A percentile compares a stretch with the other conserved stretches of the same genome.
Conservation (phyloP, 2,113 vertebrate genomes). For the Daphoenositta chrysoptera region DNA sequence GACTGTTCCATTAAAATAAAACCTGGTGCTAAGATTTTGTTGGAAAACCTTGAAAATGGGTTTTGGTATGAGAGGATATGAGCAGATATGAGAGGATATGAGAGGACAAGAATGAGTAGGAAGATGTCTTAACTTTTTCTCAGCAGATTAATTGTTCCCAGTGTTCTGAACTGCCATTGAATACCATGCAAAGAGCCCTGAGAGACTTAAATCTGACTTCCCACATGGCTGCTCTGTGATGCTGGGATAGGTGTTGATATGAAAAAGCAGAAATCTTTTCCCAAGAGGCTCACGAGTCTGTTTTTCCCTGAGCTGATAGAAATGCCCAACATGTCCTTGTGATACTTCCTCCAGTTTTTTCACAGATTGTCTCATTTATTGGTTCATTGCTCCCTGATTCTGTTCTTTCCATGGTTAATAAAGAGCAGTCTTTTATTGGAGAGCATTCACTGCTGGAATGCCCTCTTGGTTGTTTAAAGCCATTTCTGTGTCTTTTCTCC, state of each 20-base stretch:
- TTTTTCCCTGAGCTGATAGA: neutral
- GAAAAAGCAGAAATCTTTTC: neutral
- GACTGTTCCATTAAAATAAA: neutral
- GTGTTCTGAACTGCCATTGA: neutral
- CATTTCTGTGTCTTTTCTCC: neutral
- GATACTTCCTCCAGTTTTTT: neutral
- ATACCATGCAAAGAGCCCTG: neutral
- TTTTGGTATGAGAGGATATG: neutral
- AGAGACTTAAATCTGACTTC: neutral
- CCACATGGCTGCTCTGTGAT: neutral
- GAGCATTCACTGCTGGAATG: neutral
- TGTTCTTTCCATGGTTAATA: neutral
- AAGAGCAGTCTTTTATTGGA: neutral
- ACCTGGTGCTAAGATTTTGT: neutral
- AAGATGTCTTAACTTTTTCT: neutral
- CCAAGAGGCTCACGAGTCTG: neutral
- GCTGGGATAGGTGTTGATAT: neutral
- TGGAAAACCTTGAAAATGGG: neutral
- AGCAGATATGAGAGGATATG: too few relatives aligned
- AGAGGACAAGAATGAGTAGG: neutral
- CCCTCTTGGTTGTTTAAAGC: neutral
- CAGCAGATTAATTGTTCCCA: neutral
- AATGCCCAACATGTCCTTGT: neutral
- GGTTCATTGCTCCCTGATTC: neutral
- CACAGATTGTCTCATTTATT: neutral